Evolutionary conservation across 2,797 vertebrate species (phyloP), one percentile per base, ranked within the genome.

Genomic region (Hippoglossus hippoglossus): DNA sequence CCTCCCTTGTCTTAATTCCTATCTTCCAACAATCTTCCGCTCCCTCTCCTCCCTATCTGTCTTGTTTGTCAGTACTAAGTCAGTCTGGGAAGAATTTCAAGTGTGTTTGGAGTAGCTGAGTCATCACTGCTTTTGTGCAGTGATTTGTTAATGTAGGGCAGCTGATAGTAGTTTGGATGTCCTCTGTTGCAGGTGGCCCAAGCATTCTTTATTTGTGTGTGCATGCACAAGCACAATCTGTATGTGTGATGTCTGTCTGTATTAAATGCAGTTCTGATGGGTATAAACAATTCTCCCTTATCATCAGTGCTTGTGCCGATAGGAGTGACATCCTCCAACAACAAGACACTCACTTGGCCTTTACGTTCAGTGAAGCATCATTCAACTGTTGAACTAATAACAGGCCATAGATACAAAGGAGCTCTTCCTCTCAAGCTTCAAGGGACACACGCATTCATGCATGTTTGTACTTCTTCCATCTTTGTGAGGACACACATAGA

Each of bases 51-150:
- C 47, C 19, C 50, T 39, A 34, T 75, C 25, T 80, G 47, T 69
- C 71, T 66, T 65, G 54, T 63, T 79, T 56, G 60, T 68, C 67
- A 82, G 55, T 66, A 82, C n/a, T 75, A 75, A 80, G 53, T 61
- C 57, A 71, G 77, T 75, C 80, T 63, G 46, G 67, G 63, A 63
- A 76, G 73, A 39, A 60, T 87, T 92, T 90, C 78, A 83, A 86
- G 85, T 87, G 64, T 93, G 92, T 93, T 88, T 91, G 87, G 82
- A 83, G 78, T 76, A 85, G 80, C 71, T 84, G 88, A 91, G 71
- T 91, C 86, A 86, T 86, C 80, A 50, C 67, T 88, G 88, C 83
- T 78, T 84, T 81, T 69, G 71, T 87, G 82, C 81, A 65, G 67
- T 50, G 66, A 73, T 87, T 87, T 83, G 87, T 87, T 89, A 90